Evolutionary conservation across 2,797 vertebrate genomes (phyloP).

Genomic region (Myotis pilosus): DNA sequence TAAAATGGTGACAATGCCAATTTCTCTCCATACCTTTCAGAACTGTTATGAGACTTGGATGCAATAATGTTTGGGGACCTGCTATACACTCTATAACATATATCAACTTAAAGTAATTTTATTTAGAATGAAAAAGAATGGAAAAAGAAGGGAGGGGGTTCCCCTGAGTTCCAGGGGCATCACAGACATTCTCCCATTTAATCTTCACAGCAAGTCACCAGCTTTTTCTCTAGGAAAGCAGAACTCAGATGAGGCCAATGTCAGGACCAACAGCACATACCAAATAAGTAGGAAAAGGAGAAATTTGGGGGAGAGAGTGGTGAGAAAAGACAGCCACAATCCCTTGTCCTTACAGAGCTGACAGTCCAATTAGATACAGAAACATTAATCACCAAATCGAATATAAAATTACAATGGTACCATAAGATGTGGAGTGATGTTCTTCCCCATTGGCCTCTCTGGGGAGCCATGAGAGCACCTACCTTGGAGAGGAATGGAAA

Average conservation of each 20-base stretch:
- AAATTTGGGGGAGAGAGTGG: too few relatives aligned
- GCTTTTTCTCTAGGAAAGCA: not conserved
- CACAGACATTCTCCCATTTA: not conserved
- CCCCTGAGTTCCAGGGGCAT: not conserved
- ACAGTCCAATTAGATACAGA: not conserved
- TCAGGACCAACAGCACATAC: not conserved
- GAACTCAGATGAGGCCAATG: not conserved
- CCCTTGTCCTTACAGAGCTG: not conserved
- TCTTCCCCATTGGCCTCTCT: not conserved
- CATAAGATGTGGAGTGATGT: not conserved
- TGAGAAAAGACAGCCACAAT: not conserved
- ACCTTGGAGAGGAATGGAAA: not conserved
- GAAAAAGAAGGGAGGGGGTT: not conserved
- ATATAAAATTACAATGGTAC: not conserved
- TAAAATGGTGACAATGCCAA: not conserved
- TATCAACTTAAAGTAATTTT: not conserved
- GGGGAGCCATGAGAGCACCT: rapidly evolving
- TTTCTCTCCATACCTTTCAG: not conserved
- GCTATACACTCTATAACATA: not conserved
- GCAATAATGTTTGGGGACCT: not conserved
- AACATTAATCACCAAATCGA: not conserved
- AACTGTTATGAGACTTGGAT: not conserved
- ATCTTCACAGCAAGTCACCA: not conserved
- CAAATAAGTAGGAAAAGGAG: not conserved
- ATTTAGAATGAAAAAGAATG: not conserved